Evolutionary conservation across 2,888 invertebrate genomes (phyloP), one percentile per base, ranked within the genome.

Genomic region (Mimas tiliae): DNA sequence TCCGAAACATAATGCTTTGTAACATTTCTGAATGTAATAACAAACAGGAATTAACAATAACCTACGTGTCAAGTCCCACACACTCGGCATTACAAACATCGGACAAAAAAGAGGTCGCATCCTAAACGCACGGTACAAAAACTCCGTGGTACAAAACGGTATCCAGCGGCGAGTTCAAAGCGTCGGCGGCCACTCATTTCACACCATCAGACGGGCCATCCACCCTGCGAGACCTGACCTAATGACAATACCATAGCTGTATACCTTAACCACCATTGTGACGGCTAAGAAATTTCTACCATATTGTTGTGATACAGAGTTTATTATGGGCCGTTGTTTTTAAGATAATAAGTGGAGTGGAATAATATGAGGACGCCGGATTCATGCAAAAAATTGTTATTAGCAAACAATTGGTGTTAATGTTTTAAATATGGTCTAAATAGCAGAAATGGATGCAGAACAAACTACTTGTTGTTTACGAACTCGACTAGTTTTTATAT

Each of bases 51-150:
- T 86, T 85, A 88, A 93, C 91, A 92, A 93, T 92, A 85, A 89
- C 88, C 85, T 88, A 89, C 92, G 92, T 92, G 93, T 92, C 91
- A 90, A 90, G 91, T 90, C 91, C 90, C 90, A 91, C 93, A 91
- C 93, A 90, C 87, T 90, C 87, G 89, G 90, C 83, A 91, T 92
- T 91, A 93, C 89, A 93, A 92, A 93, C 89, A 93, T 79, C 73
- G 73, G 68, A 90, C 88, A 92, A 92, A 91, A 91, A 93, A 91
- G 79, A 84, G 87, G 87, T 86, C 84, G 87, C 84, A 85, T 89
- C 90, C 90, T 91, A 91, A 92, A 90, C 87, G 90, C 80, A 76
- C 70, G 77, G 76, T 77, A 91, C 87, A 92, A 92, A 92, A 93
- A 93, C 80, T 81, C 80, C 78, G 79, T 81, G 80, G 82, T 80